These are phyloP conservation scores for Eupeodes latifasciatus DNA, from an alignment of 2,888 invertebrate genomes.

Conservation along the genomic window DNA sequence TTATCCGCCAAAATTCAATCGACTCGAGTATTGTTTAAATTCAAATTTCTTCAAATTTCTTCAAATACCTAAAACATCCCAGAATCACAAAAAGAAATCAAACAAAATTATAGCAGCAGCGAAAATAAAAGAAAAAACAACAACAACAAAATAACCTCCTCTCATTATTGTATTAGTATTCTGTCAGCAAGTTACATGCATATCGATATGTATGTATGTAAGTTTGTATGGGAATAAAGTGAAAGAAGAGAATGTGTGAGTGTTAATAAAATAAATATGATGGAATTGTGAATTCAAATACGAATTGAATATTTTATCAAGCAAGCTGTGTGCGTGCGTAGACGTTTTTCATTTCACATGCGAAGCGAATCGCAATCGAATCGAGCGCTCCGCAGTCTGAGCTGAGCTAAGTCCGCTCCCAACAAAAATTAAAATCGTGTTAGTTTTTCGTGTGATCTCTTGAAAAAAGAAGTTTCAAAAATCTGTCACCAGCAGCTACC, in stretches of 20 bases:
- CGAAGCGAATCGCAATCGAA: neutral
- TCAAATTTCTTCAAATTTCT: neutral
- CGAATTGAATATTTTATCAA: conserved; percentile 19
- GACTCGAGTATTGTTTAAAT: neutral
- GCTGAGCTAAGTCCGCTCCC: neutral
- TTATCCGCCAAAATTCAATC: neutral
- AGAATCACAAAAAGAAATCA: neutral
- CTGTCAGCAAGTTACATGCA: conserved; percentile 5
- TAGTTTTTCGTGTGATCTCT: conserved; percentile 73
- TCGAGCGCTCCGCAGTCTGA: too few relatives aligned
- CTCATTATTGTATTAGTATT: neutral
- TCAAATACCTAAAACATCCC: neutral
- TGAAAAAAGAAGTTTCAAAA: conserved; percentile 64
- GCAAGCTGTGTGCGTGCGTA: conserved; percentile 15
- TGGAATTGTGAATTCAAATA: neutral
- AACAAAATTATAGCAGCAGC: neutral
- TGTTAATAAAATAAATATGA: conserved; percentile 22
- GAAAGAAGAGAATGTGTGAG: neutral
- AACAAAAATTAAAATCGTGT: conserved; percentile 22
- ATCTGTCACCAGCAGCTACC: neutral
- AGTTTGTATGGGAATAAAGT: too few relatives aligned
- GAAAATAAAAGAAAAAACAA: neutral
- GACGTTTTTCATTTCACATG: conserved; percentile 18
- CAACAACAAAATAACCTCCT: neutral
- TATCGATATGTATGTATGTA: neutral